Base-by-base conservation (phyloP, 2,797 vertebrate genomes). In the Eleutherodactylus coqui region DNA sequence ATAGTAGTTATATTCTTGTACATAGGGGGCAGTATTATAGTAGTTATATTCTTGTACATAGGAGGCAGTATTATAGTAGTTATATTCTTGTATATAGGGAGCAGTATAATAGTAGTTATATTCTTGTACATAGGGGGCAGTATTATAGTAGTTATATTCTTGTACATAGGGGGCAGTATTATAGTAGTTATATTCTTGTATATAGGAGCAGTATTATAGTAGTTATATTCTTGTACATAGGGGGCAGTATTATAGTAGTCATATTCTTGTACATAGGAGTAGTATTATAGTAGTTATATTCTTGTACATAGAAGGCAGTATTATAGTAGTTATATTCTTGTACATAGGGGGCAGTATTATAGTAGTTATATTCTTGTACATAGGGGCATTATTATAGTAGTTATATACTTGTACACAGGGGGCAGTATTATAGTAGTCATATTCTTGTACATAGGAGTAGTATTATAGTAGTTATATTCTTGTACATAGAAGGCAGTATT, bases 41-140 rank as follows among this genome's bases (percentile, higher is more conserved):
- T 69, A 69, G 34, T 69, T 69, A 69, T 38, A 69, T 69, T 69
- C 64, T 38, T 69, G 64, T 69, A 38, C 5, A 69, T 69, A 69
- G 34, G 64, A 4, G 47, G 64, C 34, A 69, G 34, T 38, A 38
- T 69, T 69, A 38, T 69, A 69, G 64, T 69, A 69, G 32, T 38
- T 38, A 69, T 38, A 69, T 69, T 69, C 64, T 38, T 69, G 17
- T 34, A 67, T 4, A 21, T 38, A 69, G 19, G n/a, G 17, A 11
- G 64, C 16, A 67, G 62, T 67, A 67, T 36, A 36, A 36, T 67
- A 67, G 32, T 67, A 34, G n/a, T 29, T 67, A 36, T 67, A 67
- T 67, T 67, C 62, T 36, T 67, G 17, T 67, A 67, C 32, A 67
- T 67, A 36, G 32, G 32, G n/a, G 9, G 32, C 32, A 67, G 62